Base-by-base conservation (phyloP, 2,888 invertebrate species). In the Biston stratarius region DNA sequence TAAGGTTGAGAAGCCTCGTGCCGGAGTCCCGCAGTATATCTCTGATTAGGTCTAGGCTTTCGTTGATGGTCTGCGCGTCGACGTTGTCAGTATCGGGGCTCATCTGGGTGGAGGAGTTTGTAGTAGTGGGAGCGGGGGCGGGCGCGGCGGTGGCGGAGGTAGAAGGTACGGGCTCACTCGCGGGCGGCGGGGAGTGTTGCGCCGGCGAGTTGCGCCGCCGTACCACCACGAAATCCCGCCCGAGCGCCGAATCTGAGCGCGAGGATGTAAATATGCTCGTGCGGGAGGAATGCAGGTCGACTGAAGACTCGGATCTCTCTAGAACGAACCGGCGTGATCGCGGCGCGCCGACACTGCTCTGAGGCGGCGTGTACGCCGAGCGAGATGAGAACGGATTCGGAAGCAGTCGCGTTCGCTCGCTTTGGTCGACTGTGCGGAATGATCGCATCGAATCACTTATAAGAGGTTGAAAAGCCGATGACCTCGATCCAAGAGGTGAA, bases 21-120 rank as follows among this genome's bases (percentile, higher is more conserved):
- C 94, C 94, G 0, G 94, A 94, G 77, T 94, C 94, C 59, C 94
- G 84, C 10, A 94, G 81, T 68, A 94, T 94, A 68, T 93, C 93
- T 12, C 94, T 84, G 60, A 94, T 94, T 34, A 93, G 77, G 70
- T 94, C 91, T 34, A 94, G 85, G 67, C 93, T 94, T 70, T 94
- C 92, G 63, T 91, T 91, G 52, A 94, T 91, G 10, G 91, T 85
- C 72, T 90, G 89, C 45, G 92, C 90, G 71, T 92, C 92, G n/a
- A 86, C 85, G 5, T 87, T 83, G 0, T 84, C 74, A 5, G 81
- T 77, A 40, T 76, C 79, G 24, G 87, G 85, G 67, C 85, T 86
- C 82, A 89, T 87, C 74, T 87, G 90, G 12, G 88, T 86, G 1
- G 87, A 84, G 0, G 87, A 86, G 71, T 87, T 86, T 1, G 85